Evolutionary conservation across 2,888 invertebrate species (phyloP).

Genomic region (Schizotus pectinicornis): DNA sequence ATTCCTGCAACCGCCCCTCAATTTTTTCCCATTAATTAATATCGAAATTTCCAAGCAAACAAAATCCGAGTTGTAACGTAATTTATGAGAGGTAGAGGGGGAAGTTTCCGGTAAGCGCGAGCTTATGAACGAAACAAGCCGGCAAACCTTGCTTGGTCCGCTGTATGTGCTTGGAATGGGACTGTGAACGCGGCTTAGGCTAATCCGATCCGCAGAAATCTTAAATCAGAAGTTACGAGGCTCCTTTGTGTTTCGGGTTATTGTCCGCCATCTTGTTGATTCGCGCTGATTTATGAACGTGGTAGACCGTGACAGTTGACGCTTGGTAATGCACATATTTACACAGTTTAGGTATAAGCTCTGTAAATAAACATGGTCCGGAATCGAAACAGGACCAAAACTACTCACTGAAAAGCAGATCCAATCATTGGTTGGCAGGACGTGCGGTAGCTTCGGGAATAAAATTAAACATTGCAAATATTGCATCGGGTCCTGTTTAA

Average conservation of each 20-base stretch:
- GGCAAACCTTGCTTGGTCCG: conserved; percentile 8
- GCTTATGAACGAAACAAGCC: neutral
- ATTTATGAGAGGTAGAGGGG: too few relatives aligned
- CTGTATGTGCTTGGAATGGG: conserved; percentile 38
- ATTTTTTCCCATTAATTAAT: neutral
- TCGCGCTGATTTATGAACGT: conserved; percentile 49
- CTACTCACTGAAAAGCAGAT: too few relatives aligned
- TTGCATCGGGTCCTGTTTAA: too few relatives aligned
- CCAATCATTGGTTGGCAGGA: too few relatives aligned
- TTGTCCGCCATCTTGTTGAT: conserved; percentile 54
- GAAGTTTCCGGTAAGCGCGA: too few relatives aligned
- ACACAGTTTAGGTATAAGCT: conserved; percentile 7
- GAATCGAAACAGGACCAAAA: neutral
- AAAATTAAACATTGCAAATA: too few relatives aligned
- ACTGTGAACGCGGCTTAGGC: conserved; percentile 49
- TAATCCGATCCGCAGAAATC: conserved; percentile 55
- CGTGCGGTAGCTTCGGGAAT: too few relatives aligned
- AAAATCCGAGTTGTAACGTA: neutral
- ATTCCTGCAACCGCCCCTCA: neutral
- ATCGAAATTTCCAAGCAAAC: neutral
- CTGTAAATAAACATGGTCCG: conserved; percentile 14
- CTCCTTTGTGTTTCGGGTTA: conserved; percentile 49
- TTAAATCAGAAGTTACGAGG: conserved; percentile 55
- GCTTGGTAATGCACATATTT: conserved; percentile 26
- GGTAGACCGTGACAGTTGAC: conserved; percentile 17